A percentile compares a stretch with the other conserved stretches of the same genome.
Conservation (phyloP, 1,140 invertebrate genomes). For the Parapsyche elsis region DNA sequence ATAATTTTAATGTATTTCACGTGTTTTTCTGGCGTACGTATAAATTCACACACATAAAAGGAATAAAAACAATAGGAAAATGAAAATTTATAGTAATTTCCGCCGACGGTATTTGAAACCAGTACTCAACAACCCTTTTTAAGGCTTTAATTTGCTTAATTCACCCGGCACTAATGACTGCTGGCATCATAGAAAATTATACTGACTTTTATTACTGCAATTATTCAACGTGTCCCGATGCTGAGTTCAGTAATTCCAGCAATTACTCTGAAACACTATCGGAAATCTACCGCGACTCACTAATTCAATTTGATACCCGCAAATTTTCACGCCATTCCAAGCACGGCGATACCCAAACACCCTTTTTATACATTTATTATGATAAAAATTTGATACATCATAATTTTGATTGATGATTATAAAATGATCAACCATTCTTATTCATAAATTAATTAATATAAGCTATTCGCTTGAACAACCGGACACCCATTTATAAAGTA, state of each 20-base stretch:
- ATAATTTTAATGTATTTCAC: constrained; percentile 25
- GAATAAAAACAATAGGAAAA: too few species aligned
- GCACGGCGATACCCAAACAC: too few species aligned
- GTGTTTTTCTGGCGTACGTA: neutral
- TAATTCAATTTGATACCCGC: constrained; percentile 27
- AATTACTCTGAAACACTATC: constrained; percentile 36
- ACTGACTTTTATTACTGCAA: constrained; percentile 41
- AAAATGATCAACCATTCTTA: too few species aligned
- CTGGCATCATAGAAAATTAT: constrained; percentile 49
- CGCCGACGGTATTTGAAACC: neutral
- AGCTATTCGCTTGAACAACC: too few species aligned
- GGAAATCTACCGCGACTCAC: neutral
- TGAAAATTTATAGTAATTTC: neutral
- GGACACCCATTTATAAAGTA: too few species aligned
- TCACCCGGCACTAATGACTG: constrained; percentile 50
- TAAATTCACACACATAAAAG: neutral
- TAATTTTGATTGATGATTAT: too few species aligned
- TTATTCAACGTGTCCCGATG: constrained; percentile 39
- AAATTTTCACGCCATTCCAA: neutral
- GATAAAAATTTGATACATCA: too few species aligned
- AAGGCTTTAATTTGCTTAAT: constrained; percentile 48
- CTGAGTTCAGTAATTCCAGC: constrained; percentile 34
- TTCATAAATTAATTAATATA: too few species aligned
- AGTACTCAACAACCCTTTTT: neutral
- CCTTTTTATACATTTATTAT: too few species aligned